These are phyloP conservation scores for silkworm (Bombyx mori) DNA, from an alignment of 1,140 invertebrate genomes.

Conservation along the genomic window ASM3026992v2 NC_085133.1:727001-727500, in stretches of 20 bases:
- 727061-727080: background rate
- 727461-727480: constrained; percentile 23
- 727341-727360: constrained; percentile 18
- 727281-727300: constrained; percentile 23
- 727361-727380: background rate
- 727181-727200: background rate
- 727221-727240: too few species aligned
- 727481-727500: constrained; percentile 11
- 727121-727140: too few species aligned
- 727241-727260: too few species aligned
- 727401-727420: background rate
- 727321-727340: constrained; percentile 24
- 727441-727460: background rate
- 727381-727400: background rate
- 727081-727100: background rate
- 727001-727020: constrained; percentile 19
- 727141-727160: constrained; percentile 1
- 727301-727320: constrained; percentile 16
- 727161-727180: background rate
- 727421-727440: background rate
- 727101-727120: background rate
- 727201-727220: background rate
- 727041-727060: background rate
- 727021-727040: background rate
- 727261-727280: constrained; percentile 15